These are phyloP conservation scores for Athene noctua DNA, from an alignment of 2,113 vertebrate genomes.

Conservation along the genomic window DNA sequence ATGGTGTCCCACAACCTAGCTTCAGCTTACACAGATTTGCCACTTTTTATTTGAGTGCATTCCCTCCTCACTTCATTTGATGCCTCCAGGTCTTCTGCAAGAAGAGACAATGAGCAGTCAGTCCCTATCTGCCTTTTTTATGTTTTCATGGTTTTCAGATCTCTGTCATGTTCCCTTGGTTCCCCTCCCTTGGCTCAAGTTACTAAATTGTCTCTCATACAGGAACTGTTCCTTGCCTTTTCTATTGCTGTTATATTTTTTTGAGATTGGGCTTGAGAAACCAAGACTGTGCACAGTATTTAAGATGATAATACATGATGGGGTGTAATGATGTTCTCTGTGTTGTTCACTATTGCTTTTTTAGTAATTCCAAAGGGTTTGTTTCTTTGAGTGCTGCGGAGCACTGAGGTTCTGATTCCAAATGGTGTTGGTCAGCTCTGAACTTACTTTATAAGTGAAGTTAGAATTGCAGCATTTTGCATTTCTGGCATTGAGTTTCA, in stretches of 20 bases:
- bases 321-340: background rate
- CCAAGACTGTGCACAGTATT: background rate
- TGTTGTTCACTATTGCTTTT: background rate
- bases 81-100: background rate
- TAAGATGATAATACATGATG: fast-evolving
- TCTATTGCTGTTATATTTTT: background rate
- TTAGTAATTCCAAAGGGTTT: background rate
- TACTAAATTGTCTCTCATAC: background rate
- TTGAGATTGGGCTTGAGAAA: background rate
- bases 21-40: background rate
- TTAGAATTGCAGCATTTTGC: background rate
- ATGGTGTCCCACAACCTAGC: background rate
- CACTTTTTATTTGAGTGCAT: background rate
- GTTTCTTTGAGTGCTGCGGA: background rate
- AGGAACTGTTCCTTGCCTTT: background rate
- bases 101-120: background rate
- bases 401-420: background rate
- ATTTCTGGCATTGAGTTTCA: background rate
- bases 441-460: background rate
- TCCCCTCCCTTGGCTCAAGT: background rate
- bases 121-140: background rate
- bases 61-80: background rate
- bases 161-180: background rate
- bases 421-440: background rate
- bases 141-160: background rate